Evolutionary conservation across 2,797 vertebrate genomes (phyloP), one percentile per base, ranked within the genome.

Genomic region (Danio kyathit): DNA sequence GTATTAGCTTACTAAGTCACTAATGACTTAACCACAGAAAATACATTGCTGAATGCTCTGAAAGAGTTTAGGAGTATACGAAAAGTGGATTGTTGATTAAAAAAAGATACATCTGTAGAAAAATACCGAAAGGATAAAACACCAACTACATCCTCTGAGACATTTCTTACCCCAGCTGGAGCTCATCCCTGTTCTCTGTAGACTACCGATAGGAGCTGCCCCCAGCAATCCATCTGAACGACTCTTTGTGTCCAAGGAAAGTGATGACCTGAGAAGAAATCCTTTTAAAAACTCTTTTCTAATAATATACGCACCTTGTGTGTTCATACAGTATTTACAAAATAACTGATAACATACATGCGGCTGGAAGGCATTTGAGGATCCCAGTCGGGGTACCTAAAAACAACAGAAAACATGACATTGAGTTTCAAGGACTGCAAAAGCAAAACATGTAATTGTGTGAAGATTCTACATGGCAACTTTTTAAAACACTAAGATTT

Each of bases 351-450:
- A 7, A 83, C 88, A 81, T 86, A 94, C 93, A 90, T 74, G 87
- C 92, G 86, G 73, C 83, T 86, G 5, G 92, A 86, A 7, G 88
- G 72, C 89, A 92, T 89, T 0, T 88, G 85, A 11, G 94, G 93
- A 73, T 94, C 90, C 94, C 94, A 95, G 0, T 94, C 93, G 0
- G 94, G 94, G 85, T 95, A 95, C 91, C 94, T 95, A 83, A 4
- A 78, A 16, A 73, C 69, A 5, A 48, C 11, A 29, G 59, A 17
- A 75, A 44, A 44, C 10, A 54, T 14, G 29, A 54, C 52, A 72
- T 19, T 14, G 4, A 21, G 21, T 11, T 69, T 69, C 21, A 38
- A 54, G 54, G 10, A 52, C 29, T 7, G 16, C 49, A 54, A 17
- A 0, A 17, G 1, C 16, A 41, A n/a, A 7, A 17, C 29, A 41